phyloP scores from a whole-genome alignment of 2,113 vertebrate species.

The Paradoxurus hermaphroditus region DNA sequence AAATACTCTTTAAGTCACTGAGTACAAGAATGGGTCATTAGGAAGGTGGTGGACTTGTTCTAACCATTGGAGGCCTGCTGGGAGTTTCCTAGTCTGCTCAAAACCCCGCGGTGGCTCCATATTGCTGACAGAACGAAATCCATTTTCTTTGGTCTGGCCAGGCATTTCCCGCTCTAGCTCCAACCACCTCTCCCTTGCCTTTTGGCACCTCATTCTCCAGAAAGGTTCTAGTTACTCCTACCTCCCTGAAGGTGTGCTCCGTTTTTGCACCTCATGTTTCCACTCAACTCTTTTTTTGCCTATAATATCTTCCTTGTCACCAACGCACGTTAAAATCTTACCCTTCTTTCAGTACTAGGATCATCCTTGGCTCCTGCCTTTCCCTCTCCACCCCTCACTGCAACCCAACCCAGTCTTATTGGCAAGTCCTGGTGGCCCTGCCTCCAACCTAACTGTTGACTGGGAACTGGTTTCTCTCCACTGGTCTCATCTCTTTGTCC shows the following conservation, averaged over 20 bases:
- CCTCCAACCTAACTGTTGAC: not conserved
- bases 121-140: not conserved
- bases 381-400: accelerated
- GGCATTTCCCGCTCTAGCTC: not conserved
- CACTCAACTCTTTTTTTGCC: not conserved
- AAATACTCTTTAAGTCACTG: not conserved
- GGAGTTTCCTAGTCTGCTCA: not conserved
- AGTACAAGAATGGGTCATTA: not conserved
- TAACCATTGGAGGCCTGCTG: not conserved
- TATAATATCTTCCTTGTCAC: not conserved
- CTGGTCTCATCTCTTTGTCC: no score
- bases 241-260: not conserved
- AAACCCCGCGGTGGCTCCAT: not conserved
- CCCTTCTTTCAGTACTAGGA: not conserved
- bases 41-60: not conserved
- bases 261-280: not conserved
- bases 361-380: not conserved
- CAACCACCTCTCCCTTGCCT: not conserved
- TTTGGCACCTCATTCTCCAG: not conserved
- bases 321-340: no score
- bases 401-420: not conserved
- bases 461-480: not conserved
- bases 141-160: not conserved
- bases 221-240: not conserved
- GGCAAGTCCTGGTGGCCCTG: not conserved